Base-by-base conservation (phyloP, 1,140 invertebrate genomes). In the Ostrea edulis region DNA sequence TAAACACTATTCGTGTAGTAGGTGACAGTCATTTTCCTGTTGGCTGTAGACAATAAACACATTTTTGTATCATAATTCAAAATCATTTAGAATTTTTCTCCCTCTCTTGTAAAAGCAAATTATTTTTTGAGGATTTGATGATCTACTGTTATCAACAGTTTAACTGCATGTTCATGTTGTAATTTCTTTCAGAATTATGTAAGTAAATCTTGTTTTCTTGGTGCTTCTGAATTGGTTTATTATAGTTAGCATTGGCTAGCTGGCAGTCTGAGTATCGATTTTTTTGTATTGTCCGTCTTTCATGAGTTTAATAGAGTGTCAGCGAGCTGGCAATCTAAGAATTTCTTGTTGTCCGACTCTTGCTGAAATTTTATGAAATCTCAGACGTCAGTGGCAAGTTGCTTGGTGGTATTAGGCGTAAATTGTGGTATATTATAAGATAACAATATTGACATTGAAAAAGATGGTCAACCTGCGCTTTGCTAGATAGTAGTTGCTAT, bases 181-280 rank as follows among this genome's bases (percentile, higher is more conserved):
- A 44, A 25, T 35, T 84, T 84, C 51, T 54, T 54, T 35, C 53
- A 35, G 53, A 58, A 54, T 29, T 84, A 35, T 51, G 25, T 84
- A 29, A 77, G 68, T 77, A 77, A n/a, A n/a, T 62, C n/a, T 14
- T n/a, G n/a, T 62, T 62, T 35, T 77, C 25, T 68, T 25, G 22
- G 65, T 68, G 20, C 65, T 77, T 29, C 17, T n/a, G 25, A 77
- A 68, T 68, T 77, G 25, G 68, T 62, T 62, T n/a, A 62, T 7
- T 20, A 62, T 20, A 17, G n/a, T n/a, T n/a, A n/a, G 25, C 68
- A 77, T 77, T 35, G 35, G 35, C 35, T 77, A 11, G 14, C 29
- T 25, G 25, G 25, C 68, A 77, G 5, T 77, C 68, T 77, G 25
- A 77, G 68, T 12, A 77, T 77, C 7, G 25, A 44, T 44, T 5